phyloP scores from a whole-genome alignment of 2,797 vertebrate species.

The Etheostoma perlongum region DNA sequence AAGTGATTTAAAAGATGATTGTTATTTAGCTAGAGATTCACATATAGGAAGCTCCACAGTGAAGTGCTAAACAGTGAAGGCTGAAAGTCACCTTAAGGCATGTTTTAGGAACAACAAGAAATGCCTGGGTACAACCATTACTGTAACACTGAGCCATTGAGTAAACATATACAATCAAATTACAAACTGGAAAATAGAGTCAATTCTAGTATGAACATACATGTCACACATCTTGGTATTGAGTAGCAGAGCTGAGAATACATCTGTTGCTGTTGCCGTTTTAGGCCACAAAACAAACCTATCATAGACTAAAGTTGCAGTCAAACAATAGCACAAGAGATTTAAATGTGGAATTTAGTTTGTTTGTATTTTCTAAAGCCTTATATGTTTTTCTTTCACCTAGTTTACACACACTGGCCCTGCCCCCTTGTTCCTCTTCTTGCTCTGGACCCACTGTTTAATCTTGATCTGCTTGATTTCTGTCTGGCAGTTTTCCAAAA shows the following conservation, averaged over 20 bases:
- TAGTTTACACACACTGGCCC: constrained; percentile 25
- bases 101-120: neutral
- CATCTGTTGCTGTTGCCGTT: neutral
- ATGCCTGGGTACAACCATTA: neutral
- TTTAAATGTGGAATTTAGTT: neutral
- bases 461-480: constrained; percentile 4
- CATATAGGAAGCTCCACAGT: neutral
- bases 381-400: constrained; percentile 50
- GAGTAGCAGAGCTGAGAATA: neutral
- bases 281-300: neutral
- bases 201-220: neutral
- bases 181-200: neutral
- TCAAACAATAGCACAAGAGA: neutral
- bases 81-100: neutral
- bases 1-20: neutral
- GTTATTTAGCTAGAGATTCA: neutral
- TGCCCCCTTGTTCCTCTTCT: neutral
- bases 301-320: no score
- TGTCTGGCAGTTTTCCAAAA: constrained; percentile 16
- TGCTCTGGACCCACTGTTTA: neutral
- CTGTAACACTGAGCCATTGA: neutral
- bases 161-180: neutral
- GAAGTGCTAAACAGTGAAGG: neutral
- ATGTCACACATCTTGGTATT: neutral
- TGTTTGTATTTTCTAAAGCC: neutral